Conservation (phyloP, 2,888 invertebrate species). For the Odontocolon sp. region DNA sequence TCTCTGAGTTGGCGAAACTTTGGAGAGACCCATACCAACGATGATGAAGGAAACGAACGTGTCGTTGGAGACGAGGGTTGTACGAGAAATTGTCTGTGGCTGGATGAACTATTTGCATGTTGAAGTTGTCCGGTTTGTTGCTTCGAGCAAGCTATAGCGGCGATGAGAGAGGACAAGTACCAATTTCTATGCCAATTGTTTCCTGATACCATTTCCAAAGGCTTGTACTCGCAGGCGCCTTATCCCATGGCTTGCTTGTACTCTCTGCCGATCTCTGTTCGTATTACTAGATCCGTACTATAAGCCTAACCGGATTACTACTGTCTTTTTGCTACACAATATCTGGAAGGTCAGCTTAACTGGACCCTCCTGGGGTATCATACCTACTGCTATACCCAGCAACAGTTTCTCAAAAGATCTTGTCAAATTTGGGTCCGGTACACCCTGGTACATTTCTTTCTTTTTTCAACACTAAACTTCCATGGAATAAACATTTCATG, state of each 20-base stretch:
- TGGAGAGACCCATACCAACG: neutral
- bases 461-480: no score
- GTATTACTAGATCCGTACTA: no score
- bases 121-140: slow-evolving; percentile 63
- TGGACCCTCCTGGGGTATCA: no score
- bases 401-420: no score
- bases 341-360: no score
- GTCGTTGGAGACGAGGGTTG: neutral
- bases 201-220: slow-evolving; percentile 66
- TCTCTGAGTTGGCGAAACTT: slow-evolving; percentile 48
- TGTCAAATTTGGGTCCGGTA: no score
- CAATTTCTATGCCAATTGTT: slow-evolving; percentile 75
- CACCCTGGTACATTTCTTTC: no score
- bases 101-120: slow-evolving; percentile 66
- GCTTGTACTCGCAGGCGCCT: slow-evolving; percentile 9
- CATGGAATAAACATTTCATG: no score
- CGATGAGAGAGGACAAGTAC: slow-evolving; percentile 62
- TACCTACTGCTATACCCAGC: no score
- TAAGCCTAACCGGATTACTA: no score
- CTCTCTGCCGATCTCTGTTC: neutral
- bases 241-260: neutral
- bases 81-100: slow-evolving; percentile 38
- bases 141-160: slow-evolving; percentile 19
- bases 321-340: no score
- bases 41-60: slow-evolving; percentile 8